Percentiles rank a stretch among this genome's conserved stretches.
phyloP scores from a whole-genome alignment of 1,140 invertebrate species.

The Chlorops oryzae region DNA sequence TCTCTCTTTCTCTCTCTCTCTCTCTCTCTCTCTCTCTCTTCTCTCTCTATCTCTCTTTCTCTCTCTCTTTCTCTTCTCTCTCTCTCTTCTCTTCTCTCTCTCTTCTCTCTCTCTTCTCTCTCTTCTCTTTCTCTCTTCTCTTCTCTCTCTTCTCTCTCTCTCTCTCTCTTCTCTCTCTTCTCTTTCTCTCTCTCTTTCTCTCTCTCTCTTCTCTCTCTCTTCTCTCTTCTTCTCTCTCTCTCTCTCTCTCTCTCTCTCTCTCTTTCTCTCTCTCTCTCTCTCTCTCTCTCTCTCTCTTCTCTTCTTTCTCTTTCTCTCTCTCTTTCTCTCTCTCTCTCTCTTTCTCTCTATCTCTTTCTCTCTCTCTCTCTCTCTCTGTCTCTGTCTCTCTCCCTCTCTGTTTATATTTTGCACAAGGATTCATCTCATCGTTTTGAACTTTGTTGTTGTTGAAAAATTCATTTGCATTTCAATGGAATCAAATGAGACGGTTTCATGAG shows the following conservation, averaged over 20 bases:
- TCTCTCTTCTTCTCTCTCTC: background rate
- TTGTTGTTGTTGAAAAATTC: no score
- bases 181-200: background rate
- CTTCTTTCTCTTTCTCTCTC: background rate
- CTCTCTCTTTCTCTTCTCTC: background rate
- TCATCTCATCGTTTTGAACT: no score
- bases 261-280: background rate
- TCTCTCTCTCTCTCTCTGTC: background rate
- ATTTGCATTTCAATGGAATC: no score
- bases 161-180: background rate
- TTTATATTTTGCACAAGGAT: no score
- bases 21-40: background rate
- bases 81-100: background rate
- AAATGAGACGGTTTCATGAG: no score
- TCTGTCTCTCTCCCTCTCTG: background rate
- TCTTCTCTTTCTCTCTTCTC: background rate
- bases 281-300: background rate
- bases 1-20: background rate
- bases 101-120: background rate
- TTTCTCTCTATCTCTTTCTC: background rate
- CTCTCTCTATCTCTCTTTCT: background rate
- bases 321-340: background rate
- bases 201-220: background rate
- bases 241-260: background rate
- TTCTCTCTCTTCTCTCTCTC: background rate